Base-by-base conservation (phyloP, 2,888 invertebrate species). In the Osmoderma eremita region DNA sequence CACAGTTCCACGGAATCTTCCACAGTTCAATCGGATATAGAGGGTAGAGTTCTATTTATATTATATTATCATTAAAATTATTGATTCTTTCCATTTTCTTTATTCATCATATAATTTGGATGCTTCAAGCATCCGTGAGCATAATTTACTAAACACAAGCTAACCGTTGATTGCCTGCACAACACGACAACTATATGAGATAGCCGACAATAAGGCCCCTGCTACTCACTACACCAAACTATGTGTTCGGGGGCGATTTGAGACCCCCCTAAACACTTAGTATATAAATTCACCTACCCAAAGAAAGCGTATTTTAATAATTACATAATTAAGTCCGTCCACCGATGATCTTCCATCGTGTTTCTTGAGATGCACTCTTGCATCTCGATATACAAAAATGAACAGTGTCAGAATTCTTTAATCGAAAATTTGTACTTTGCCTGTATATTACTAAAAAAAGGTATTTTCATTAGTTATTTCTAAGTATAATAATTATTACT, bases 201-300 rank as follows among this genome's bases (percentile, higher is more conserved):
- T 79, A 81, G 80, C 80, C 77, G 78, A 81, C 79, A 78, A 80
- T 80, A 81, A 81, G 81, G 80, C 81, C 81, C 79, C 80, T 77
- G 79, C 80, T 81, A 80, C 76, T 75, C 78, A 78, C 78, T 78
- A 79, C 74, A 72, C 74, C 71, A 70, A 73, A 69, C 69, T 54
- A 63, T 13, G 36, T 41, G 53, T 4, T 41, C 18, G 67, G 48
- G 51, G 15, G 49, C 30, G 1, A 5, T 10, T 30, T 5, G 30
- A 30, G 6, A 10, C 30, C 54, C 54, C 24, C 15, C 24, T 17
- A 15, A 53, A 63, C 41, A 42, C 45, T 17, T 61, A 45, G 42
- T 61, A 41, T 54, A 17, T 53, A 48, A 65, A 24, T 58, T 64
- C 39, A 39, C 48, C 50, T 50, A 66, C 39, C 50, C 54, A 56